A percentile compares a stretch with the other conserved stretches of the same genome.
Conservation (phyloP, 2,113 vertebrate species). For the Rhea pennata region DNA sequence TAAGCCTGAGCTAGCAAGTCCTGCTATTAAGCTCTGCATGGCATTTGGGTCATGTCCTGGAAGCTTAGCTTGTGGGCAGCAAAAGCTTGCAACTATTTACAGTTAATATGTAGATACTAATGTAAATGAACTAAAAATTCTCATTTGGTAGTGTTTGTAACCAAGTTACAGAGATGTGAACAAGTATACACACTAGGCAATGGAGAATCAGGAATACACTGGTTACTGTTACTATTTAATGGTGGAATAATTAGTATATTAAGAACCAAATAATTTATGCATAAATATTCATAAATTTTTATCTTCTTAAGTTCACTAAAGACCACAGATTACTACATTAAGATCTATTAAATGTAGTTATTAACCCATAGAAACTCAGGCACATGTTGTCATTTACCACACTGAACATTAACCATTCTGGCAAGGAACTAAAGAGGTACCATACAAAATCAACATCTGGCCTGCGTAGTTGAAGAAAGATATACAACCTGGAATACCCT, state of each 20-base stretch:
- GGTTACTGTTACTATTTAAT: neutral
- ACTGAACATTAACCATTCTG: neutral
- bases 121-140: neutral
- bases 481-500: neutral
- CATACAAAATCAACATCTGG: slow-evolving; percentile 12
- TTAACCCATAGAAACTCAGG: neutral
- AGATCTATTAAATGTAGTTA: neutral
- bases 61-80: neutral
- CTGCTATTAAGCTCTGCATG: neutral
- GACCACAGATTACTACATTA: neutral
- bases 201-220: neutral
- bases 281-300: neutral
- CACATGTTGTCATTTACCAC: neutral
- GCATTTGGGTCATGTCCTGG: neutral
- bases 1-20: neutral
- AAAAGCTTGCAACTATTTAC: neutral
- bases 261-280: neutral
- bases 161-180: neutral
- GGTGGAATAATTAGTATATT: neutral
- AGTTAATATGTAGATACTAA: neutral
- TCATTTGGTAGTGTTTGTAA: neutral
- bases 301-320: neutral
- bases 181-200: neutral
- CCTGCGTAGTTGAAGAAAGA: neutral
- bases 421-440: neutral